Conservation (phyloP, 2,113 vertebrate species). For the Thymallus thymallus region DNA sequence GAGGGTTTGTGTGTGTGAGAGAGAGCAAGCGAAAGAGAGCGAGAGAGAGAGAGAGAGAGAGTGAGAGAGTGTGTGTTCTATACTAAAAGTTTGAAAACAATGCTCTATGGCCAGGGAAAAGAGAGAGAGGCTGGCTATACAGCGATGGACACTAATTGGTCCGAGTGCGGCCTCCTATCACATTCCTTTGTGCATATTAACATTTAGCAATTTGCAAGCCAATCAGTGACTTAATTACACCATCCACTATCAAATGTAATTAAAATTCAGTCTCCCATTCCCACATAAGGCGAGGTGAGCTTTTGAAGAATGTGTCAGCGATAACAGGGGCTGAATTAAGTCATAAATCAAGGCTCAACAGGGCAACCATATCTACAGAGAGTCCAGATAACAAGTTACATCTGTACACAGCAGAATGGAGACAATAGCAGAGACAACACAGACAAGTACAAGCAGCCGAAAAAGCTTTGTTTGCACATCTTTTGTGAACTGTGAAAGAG, state of each 20-base stretch:
- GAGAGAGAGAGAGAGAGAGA: neutral
- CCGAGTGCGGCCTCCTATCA: neutral
- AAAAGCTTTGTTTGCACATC: neutral
- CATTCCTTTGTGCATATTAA: conserved; percentile 9
- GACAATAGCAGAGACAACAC: neutral
- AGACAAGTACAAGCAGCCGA: neutral
- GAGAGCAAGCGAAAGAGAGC: too few relatives aligned
- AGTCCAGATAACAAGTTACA: neutral
- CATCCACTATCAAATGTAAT: conserved; percentile 8
- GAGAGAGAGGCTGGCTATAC: too few relatives aligned
- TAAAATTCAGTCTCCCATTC: neutral
- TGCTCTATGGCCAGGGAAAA: neutral
- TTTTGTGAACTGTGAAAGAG: neutral
- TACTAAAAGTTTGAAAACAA: neutral
- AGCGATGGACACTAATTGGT: neutral
- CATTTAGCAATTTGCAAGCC: neutral
- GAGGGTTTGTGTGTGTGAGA: neutral
- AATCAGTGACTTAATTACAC: conserved; percentile 3
- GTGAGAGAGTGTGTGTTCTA: neutral
- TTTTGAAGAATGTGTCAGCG: conserved; percentile 4
- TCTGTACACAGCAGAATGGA: neutral
- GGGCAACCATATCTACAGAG: neutral
- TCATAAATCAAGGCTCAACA: neutral
- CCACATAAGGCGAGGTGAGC: neutral
- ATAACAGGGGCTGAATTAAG: neutral